Evolutionary conservation across 1,140 invertebrate species (phyloP).

Genomic region (Bombus waltoni): DNA sequence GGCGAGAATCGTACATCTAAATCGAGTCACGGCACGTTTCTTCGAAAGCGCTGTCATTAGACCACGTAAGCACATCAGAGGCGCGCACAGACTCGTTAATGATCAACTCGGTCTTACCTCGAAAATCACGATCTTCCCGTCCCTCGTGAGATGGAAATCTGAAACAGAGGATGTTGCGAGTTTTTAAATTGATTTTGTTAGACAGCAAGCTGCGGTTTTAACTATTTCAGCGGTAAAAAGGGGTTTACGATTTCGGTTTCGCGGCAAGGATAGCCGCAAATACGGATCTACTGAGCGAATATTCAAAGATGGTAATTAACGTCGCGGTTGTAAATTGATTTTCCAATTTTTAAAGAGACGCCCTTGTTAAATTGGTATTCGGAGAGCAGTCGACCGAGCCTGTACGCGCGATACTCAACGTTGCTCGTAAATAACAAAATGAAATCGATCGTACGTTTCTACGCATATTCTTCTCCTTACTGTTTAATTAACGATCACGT

Average conservation of each 20-base stretch:
- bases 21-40: constrained; percentile 7
- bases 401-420: neutral
- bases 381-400: too few species aligned
- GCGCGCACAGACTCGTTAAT: neutral
- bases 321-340: neutral
- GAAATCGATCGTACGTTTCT: too few species aligned
- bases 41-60: constrained; percentile 6
- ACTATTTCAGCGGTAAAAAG: too few species aligned
- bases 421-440: too few species aligned
- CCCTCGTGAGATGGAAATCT: constrained; percentile 15
- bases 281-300: neutral
- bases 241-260: too few species aligned
- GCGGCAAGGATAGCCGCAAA: neutral
- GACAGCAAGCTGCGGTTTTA: too few species aligned
- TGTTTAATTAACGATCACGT: too few species aligned
- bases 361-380: neutral
- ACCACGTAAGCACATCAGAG: constrained; percentile 2
- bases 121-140: neutral
- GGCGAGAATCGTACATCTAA: neutral
- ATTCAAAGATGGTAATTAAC: too few species aligned
- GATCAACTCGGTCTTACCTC: constrained; percentile 12
- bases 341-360: neutral
- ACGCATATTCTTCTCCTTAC: too few species aligned
- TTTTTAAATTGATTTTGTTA: neutral
- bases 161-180: neutral